Conservation (phyloP, 2,797 vertebrate species). For the Rhinella marina region DNA sequence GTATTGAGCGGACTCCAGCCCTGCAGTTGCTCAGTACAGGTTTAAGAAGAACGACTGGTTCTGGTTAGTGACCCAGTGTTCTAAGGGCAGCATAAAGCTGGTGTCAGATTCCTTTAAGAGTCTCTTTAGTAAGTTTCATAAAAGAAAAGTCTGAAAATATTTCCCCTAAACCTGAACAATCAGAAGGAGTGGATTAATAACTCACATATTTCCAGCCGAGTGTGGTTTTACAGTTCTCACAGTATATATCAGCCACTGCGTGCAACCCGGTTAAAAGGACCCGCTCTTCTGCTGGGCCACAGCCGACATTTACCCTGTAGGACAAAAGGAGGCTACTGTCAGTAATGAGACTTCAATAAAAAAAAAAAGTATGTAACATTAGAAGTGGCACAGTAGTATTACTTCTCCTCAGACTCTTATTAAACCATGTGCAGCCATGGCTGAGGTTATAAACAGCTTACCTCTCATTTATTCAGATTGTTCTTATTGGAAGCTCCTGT, state of each 20-base stretch:
- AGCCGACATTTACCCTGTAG: constrained; percentile 93
- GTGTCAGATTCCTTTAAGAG: background rate
- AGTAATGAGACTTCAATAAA: background rate
- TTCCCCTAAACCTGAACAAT: background rate
- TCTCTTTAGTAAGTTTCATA: background rate
- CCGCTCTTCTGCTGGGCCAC: constrained; percentile 94
- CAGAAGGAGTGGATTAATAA: constrained; percentile 42
- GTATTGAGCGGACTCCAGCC: too few species aligned
- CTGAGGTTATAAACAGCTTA: too few species aligned
- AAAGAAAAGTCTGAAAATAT: background rate
- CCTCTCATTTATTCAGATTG: too few species aligned
- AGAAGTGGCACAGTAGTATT: background rate
- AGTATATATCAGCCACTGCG: constrained; percentile 97
- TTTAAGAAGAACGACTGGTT: too few species aligned
- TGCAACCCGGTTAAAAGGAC: constrained; percentile 96
- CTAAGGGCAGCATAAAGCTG: too few species aligned
- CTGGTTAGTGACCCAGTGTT: too few species aligned
- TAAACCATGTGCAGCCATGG: too few species aligned
- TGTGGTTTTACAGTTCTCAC: constrained; percentile 99
- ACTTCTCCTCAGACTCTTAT: too few species aligned
- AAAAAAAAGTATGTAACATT: background rate
- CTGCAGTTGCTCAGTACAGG: too few species aligned
- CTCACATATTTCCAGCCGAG: constrained; percentile 99
- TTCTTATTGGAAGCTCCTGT: too few species aligned
- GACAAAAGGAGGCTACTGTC: constrained; percentile 18